phyloP scores from a whole-genome alignment of 2,888 invertebrate species.

The Trachelus stipa region DNA sequence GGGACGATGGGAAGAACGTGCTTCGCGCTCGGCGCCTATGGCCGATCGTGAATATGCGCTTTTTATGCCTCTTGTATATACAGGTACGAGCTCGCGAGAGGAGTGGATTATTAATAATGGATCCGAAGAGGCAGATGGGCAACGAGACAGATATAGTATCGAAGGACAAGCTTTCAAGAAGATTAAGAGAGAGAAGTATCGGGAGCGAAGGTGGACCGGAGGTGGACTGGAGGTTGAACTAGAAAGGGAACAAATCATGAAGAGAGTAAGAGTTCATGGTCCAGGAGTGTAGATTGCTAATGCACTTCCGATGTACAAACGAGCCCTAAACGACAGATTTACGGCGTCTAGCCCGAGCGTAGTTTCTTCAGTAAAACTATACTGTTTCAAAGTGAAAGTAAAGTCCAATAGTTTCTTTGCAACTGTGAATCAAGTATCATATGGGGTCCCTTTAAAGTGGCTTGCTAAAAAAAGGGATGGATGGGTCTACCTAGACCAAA shows the following conservation, averaged over 20 bases:
- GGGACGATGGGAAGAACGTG: neutral
- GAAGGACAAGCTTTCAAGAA: too few species aligned
- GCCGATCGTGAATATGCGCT: slow-evolving; percentile 1
- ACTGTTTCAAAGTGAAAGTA: slow-evolving; percentile 19
- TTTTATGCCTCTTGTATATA: neutral
- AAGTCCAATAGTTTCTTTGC: slow-evolving; percentile 24
- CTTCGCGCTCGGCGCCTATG: neutral
- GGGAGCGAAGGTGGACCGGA: neutral
- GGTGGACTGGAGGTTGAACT: too few species aligned
- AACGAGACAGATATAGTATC: too few species aligned
- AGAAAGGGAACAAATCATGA: slow-evolving; percentile 11
- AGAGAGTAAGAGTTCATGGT: slow-evolving; percentile 19
- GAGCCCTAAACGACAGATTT: slow-evolving; percentile 43
- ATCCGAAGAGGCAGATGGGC: neutral
- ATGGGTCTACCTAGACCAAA: too few species aligned
- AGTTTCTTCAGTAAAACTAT: neutral
- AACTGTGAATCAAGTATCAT: neutral
- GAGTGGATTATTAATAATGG: neutral
- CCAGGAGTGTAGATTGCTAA: slow-evolving; percentile 34
- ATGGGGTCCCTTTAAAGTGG: neutral
- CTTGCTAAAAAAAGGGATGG: too few species aligned
- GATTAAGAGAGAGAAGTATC: too few species aligned
- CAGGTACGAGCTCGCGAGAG: neutral
- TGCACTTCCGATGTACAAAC: slow-evolving; percentile 51
- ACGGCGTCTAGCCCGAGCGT: slow-evolving; percentile 26